Percentiles rank a stretch among this genome's conserved stretches.
These are phyloP conservation scores for Scomber colias DNA, from an alignment of 2,113 vertebrate genomes.

Conservation along the genomic window DNA sequence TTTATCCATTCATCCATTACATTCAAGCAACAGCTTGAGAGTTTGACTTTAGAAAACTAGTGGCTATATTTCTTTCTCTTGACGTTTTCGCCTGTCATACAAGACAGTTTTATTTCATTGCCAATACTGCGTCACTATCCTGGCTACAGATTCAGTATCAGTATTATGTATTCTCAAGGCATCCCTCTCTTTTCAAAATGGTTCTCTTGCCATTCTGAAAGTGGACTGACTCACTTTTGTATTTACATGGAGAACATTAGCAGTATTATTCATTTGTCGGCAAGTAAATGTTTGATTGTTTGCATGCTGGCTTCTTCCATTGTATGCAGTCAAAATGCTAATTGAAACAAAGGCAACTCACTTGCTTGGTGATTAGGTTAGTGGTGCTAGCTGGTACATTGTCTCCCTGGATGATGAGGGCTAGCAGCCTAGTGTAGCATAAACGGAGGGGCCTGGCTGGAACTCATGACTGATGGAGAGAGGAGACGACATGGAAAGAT, in stretches of 20 bases:
- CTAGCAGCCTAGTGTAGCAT: constrained; percentile 18
- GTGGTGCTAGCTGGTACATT: neutral
- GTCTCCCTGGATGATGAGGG: constrained; percentile 32
- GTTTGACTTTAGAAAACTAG: constrained; percentile 30
- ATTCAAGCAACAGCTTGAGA: constrained; percentile 3
- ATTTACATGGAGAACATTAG: constrained; percentile 43
- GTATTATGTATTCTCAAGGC: constrained; percentile 35
- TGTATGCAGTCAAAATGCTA: constrained; percentile 70
- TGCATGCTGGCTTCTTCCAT: constrained; percentile 39
- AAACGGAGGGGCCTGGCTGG: constrained; percentile 12
- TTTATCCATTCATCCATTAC: constrained; percentile 53
- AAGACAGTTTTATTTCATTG: constrained; percentile 43
- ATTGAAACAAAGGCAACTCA: constrained; percentile 55
- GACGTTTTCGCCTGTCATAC: constrained; percentile 23
- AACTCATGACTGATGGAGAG: constrained; percentile 11
- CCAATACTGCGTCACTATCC: constrained; percentile 24
- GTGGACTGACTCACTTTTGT: constrained; percentile 36
- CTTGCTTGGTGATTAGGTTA: constrained; percentile 18
- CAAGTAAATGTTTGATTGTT: constrained; percentile 58
- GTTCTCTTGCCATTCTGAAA: constrained; percentile 35
- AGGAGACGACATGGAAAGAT: neutral
- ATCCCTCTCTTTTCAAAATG: constrained; percentile 53
- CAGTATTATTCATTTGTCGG: constrained; percentile 45
- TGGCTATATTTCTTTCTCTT: constrained; percentile 22
- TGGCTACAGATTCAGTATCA: neutral